Evolutionary conservation across 1,140 invertebrate species (phyloP).

Genomic region (Parapsyche elsis): DNA sequence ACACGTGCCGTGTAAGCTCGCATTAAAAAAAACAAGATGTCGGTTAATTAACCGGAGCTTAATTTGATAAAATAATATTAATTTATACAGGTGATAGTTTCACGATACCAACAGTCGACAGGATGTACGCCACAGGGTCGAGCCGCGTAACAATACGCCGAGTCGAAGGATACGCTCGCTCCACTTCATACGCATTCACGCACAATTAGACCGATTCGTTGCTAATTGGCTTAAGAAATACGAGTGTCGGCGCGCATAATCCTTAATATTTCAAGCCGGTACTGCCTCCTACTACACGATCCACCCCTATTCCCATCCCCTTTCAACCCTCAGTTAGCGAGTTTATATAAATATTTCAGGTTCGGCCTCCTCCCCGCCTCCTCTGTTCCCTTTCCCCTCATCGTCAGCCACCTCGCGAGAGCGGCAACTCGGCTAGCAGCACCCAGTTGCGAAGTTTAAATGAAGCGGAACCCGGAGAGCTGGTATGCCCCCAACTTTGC

Average conservation of each 20-base stretch:
- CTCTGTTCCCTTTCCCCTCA: too few species aligned
- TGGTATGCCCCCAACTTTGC: constrained; percentile 42
- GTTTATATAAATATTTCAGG: constrained; percentile 41
- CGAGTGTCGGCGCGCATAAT: constrained; percentile 23
- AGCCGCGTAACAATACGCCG: too few species aligned
- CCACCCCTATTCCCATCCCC: not conserved
- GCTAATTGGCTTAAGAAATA: constrained; percentile 26
- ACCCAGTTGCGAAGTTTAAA: constrained; percentile 40
- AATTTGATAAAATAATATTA: too few species aligned
- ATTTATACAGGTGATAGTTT: too few species aligned
- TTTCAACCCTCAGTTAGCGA: not conserved
- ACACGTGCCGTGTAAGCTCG: too few species aligned
- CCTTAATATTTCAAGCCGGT: constrained; percentile 31
- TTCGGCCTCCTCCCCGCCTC: not conserved
- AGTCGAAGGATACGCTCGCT: not conserved
- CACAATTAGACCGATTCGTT: constrained; percentile 10
- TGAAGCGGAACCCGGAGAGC: constrained; percentile 41
- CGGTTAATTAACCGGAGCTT: too few species aligned
- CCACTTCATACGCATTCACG: constrained; percentile 12
- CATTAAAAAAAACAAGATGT: too few species aligned
- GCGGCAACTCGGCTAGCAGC: constrained; percentile 17
- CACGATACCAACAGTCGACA: too few species aligned
- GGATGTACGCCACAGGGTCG: too few species aligned
- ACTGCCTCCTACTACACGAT: not conserved
- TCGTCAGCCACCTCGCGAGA: not conserved